These are phyloP conservation scores for Caerostris extrusa DNA, from an alignment of 1,140 invertebrate species.

Conservation along the genomic window DNA sequence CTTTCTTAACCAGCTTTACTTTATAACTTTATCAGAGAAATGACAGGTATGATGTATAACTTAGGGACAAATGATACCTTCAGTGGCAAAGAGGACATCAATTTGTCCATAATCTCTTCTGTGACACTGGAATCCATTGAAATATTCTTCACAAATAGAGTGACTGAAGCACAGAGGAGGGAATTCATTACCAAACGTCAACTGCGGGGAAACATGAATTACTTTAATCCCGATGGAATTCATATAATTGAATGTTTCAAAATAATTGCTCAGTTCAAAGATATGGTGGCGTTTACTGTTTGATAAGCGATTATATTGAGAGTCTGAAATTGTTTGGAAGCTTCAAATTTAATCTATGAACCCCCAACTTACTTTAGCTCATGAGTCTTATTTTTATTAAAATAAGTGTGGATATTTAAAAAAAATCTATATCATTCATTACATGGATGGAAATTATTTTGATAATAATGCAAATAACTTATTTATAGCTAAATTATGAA, in stretches of 20 bases:
- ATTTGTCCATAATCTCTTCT: background rate
- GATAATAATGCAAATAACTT: no score
- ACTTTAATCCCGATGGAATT: slow-evolving; percentile 24
- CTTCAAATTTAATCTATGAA: no score
- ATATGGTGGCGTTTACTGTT: background rate
- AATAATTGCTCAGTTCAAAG: background rate
- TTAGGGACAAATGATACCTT: background rate
- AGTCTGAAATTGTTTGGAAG: no score
- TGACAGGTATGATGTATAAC: background rate
- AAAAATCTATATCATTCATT: no score
- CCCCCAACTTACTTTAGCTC: no score
- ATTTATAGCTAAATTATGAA: no score
- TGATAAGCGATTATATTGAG: background rate
- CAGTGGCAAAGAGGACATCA: background rate
- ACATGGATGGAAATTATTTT: no score
- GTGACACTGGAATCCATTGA: background rate
- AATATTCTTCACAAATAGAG: background rate
- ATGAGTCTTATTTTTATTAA: no score
- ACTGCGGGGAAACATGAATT: background rate
- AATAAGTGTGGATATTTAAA: no score
- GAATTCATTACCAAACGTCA: slow-evolving; percentile 21
- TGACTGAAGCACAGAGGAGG: background rate
- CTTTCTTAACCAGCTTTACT: no score
- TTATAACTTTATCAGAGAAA: background rate
- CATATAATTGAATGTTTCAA: slow-evolving; percentile 5